Percentiles rank a stretch among this genome's conserved stretches.
phyloP scores from a whole-genome alignment of 2,888 invertebrate species.

The Allophyes oxyacanthae region DNA sequence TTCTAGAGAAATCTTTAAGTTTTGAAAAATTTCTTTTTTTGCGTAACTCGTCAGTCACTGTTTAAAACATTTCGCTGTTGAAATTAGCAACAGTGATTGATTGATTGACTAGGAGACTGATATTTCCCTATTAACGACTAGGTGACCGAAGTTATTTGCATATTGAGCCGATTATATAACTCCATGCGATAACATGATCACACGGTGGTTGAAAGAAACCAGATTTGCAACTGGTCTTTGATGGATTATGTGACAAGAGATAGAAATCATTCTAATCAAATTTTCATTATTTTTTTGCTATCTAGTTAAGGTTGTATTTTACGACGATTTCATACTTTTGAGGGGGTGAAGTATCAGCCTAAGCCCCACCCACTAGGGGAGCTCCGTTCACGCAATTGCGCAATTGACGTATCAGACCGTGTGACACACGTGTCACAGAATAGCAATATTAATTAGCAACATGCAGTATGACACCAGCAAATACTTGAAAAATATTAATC shows the following conservation, averaged over 20 bases:
- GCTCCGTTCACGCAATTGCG: too few relatives aligned
- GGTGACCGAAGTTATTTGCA: constrained; percentile 50
- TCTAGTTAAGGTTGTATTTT: too few relatives aligned
- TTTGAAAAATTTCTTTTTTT: constrained; percentile 17
- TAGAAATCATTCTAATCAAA: constrained; percentile 43
- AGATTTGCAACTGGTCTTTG: constrained; percentile 61
- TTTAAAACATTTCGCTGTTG: constrained; percentile 24
- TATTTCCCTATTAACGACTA: constrained; percentile 53
- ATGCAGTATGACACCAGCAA: too few relatives aligned
- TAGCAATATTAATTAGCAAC: too few relatives aligned
- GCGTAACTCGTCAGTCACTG: constrained; percentile 7
- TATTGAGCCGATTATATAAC: constrained; percentile 56
- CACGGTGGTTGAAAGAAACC: constrained; percentile 52
- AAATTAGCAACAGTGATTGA: constrained; percentile 53
- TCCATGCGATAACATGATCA: constrained; percentile 45
- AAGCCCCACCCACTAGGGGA: too few relatives aligned
- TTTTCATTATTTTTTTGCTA: constrained; percentile 47
- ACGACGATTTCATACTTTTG: too few relatives aligned
- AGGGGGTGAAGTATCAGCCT: too few relatives aligned
- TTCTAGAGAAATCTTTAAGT: constrained; percentile 10
- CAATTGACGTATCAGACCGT: too few relatives aligned
- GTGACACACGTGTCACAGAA: too few relatives aligned
- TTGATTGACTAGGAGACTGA: constrained; percentile 48
- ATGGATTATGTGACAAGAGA: constrained; percentile 58
- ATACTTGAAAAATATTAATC: too few relatives aligned